Base-by-base conservation (phyloP, 1,140 invertebrate species). In the Heterodera carotae region DNA sequence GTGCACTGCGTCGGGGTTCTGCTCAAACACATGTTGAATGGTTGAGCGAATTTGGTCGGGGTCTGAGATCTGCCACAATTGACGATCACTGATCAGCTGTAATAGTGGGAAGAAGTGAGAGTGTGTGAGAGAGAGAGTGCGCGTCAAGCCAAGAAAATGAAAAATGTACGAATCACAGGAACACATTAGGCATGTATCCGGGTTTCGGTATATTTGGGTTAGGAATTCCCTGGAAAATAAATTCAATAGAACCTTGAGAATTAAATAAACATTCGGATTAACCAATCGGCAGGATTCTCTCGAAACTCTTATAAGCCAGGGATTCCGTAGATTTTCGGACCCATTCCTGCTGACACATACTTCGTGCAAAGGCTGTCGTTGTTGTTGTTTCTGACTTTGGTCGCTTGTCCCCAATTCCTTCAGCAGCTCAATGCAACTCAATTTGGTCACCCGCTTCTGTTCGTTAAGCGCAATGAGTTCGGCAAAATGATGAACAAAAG, bases 391-490 rank as follows among this genome's bases (percentile, higher is more conserved):
- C n/a, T n/a, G n/a, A n/a, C n/a, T n/a, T n/a, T n/a, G n/a, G n/a
- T n/a, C n/a, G n/a, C n/a, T n/a, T n/a, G n/a, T 39, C 15, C 39
- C 31, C 66, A 48, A 64, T 66, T 79, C 60, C 59, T 56, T 79
- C 5, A 78, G 25, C 48, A 80, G 39, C 68, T 80, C 80, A 34
- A 80, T 34, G 7, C 25, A 68, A 70, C 56, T 25, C 15, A 81
- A 53, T 36, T 69, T 62, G 6, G 79, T 80, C 6, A 80, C 25
- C 39, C 27, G 53, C n/a, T 43, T 73, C 31, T 76, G 36, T 56
- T 56, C 18, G 27, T 43, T 27, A 4, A 81, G 62, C 22, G 68
- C 31, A 73, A 80, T 81, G 10, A 80, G 12, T 25, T 64, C 48
- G 36, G 69, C 39, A 48, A 69, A 81, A 39, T 34, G 43, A 27